These are phyloP conservation scores for Ashinkailepas kermadecensis DNA, from an alignment of 2,888 invertebrate species.

Conservation along the genomic window DNA sequence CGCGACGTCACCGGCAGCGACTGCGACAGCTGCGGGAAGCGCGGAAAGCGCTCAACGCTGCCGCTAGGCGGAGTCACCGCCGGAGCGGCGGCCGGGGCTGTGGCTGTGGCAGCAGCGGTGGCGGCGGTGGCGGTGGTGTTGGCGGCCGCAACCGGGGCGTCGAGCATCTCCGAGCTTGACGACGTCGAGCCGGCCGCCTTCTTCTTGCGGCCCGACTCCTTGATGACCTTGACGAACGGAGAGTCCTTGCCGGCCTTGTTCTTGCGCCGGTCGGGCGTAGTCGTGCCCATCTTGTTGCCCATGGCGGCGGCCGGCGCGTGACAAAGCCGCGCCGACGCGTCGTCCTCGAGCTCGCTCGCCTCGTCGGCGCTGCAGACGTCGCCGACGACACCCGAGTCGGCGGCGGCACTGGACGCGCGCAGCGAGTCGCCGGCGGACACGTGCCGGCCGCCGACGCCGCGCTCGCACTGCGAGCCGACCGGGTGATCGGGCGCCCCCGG, in stretches of 20 bases:
- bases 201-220: background rate
- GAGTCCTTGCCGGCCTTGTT: background rate
- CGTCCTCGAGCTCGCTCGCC: slow-evolving; percentile 10
- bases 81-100: background rate
- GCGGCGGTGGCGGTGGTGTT: no score
- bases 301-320: background rate
- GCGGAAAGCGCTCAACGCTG: background rate
- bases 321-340: background rate
- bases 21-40: background rate
- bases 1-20: background rate
- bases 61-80: background rate
- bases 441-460: background rate
- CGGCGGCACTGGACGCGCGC: background rate
- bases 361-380: background rate
- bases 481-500: background rate
- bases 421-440: background rate
- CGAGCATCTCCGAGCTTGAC: background rate
- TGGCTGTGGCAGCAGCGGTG: no score
- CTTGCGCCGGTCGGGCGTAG: slow-evolving; percentile 7
- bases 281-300: slow-evolving; percentile 12
- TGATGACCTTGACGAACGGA: background rate
- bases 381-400: background rate
- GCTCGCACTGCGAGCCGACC: background rate
- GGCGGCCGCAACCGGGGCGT: background rate
- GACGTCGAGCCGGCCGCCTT: background rate